These are phyloP conservation scores for Leptodactylus fuscus DNA, from an alignment of 2,113 vertebrate genomes.

Conservation along the genomic window DNA sequence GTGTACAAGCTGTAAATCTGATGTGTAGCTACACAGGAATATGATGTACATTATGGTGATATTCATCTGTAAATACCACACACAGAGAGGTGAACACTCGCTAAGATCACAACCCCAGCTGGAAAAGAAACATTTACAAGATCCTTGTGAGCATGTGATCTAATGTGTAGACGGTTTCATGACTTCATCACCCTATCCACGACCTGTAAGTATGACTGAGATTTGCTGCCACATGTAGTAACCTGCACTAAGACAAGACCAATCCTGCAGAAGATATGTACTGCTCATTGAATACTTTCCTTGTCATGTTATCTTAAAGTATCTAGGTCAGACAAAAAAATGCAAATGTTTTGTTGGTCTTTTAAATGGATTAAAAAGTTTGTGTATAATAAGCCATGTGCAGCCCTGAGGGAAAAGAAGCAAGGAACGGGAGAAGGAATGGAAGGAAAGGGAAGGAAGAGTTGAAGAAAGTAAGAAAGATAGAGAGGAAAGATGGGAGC, in stretches of 20 bases:
- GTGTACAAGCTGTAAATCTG: too few species aligned
- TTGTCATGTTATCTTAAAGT: not conserved
- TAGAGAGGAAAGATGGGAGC: not conserved
- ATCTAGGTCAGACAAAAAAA: too few species aligned
- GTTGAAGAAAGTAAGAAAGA: not conserved
- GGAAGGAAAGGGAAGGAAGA: not conserved
- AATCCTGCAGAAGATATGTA: not conserved
- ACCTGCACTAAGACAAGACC: not conserved
- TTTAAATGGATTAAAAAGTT: not conserved
- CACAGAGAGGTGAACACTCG: not conserved
- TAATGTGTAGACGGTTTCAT: not conserved
- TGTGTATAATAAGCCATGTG: too few species aligned
- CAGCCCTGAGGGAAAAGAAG: not conserved
- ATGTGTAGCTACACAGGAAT: not conserved
- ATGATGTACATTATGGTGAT: not conserved
- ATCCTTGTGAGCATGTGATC: not conserved
- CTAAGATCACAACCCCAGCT: not conserved
- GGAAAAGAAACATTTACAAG: not conserved
- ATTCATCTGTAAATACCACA: not conserved
- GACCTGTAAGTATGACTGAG: not conserved
- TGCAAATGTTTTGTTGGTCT: not conserved
- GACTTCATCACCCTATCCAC: not conserved
- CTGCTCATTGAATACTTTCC: not conserved
- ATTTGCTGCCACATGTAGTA: not conserved
- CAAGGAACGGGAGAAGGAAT: not conserved